Evolutionary conservation across 2,797 vertebrate species (phyloP), one percentile per base, ranked within the genome.

Genomic region (Pantherophis alleghaniensis): DNA sequence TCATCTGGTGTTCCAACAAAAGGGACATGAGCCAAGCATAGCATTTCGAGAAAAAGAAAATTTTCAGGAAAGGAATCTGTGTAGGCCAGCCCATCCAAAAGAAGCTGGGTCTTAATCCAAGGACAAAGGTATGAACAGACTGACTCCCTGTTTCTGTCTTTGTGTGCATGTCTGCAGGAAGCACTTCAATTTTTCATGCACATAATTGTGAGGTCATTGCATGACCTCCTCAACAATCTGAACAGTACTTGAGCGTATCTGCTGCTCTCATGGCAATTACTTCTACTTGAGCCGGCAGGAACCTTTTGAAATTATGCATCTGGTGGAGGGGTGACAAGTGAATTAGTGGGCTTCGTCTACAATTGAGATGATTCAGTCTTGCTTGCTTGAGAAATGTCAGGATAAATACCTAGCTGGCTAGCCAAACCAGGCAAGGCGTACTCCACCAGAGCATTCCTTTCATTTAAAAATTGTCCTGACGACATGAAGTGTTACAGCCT

Each of bases 1-100:
- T 51, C 56, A 12, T 10, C 26, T 28, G 7, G 7, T 11, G 11
- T 7, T 22, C 26, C 12, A 2, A 4, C 0, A 0, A 56, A 37
- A 79, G 13, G 47, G 7, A 22, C 10, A 13, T 22, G 56, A 13
- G 20, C 10, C 5, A 13, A 51, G 7, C 1, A 16, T 9, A 24
- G 90, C 90, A 18, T 57, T 56, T 32, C 0, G 3, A 32, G 18
- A 87, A 51, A 91, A 53, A 47, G 16, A 2, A 26, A 61, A 56
- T 51, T 22, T 22, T 3, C 2, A 32, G 7, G 28, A 37, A 32
- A 42, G 51, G 18, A 26, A 24, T 16, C 53, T 3, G 16, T 0
- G 14, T 16, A 10, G 14, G 60, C 42, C 9, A 20, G 7, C 10
- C 26, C 22, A 4, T 4, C 51, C 7, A 10, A 60, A 60, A 6